Base-by-base conservation (phyloP, 2,113 vertebrate species). In the Morone saxatilis region DNA sequence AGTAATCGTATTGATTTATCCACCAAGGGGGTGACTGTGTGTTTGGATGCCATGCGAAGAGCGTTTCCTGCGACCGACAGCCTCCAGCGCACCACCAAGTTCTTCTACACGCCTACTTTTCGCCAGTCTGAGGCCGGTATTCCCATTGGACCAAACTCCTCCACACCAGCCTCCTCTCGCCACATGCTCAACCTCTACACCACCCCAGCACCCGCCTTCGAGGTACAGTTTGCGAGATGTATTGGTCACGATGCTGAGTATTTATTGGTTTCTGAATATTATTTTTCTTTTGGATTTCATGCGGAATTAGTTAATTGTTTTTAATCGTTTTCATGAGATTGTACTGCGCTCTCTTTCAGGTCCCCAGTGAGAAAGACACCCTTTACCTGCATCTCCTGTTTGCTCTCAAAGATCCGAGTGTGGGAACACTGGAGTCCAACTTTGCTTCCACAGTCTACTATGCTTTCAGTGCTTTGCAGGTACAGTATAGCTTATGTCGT, bases 301-400 rank as follows among this genome's bases (percentile, higher is more conserved):
- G 13, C 19, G 6, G 9, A 47, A 10, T 67, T 0, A 17, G 5
- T 69, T 20, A 5, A 62, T 31, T 40, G 22, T 71, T 25, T 48
- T 31, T 2, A 48, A 57, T 31, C 56, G 11, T 36, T 8, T 4
- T 60, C 1, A 31, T 31, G 31, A 31, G 31, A 31, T 38, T 4
- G 6, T 51, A 14, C 9, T 86, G 53, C 6, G 73, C 60, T 13
- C 16, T 2, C 19, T 62, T 61, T 77, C 0, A 94, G 95, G 87
- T 95, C 53, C 81, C 85, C 38, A 91, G 89, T 81, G 93, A 95
- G 83, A 89, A 86, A 0, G 94, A 96, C 0, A 71, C 94, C 0
- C 93, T 97, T 63, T 96, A 97, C 61, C 71, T 96, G 66, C 96
- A 97, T 86, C 94, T 98, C 40, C 94, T 99, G 41, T 96, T 96